Percentiles rank a stretch among this genome's conserved stretches.
Evolutionary conservation across 2,113 vertebrate genomes (phyloP).

Genomic region (Ailurus styani): DNA sequence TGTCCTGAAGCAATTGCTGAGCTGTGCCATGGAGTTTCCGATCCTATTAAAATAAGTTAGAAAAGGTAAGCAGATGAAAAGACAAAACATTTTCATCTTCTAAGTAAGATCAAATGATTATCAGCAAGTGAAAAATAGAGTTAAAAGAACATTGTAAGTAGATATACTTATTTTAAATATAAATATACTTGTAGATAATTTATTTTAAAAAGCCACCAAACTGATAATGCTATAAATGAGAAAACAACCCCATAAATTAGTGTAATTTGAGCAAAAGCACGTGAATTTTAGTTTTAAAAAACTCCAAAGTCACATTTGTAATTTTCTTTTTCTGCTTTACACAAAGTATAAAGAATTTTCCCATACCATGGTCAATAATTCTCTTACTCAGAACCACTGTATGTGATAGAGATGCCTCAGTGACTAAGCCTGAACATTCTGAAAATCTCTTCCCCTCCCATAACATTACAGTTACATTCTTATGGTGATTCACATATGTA

Average conservation of each 20-base stretch:
- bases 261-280: conserved; percentile 24
- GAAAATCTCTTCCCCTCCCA: background rate
- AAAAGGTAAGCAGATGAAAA: conserved; percentile 49
- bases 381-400: background rate
- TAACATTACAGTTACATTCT: background rate
- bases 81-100: conserved; percentile 7
- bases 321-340: conserved; percentile 15
- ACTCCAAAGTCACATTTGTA: background rate
- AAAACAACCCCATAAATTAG: background rate
- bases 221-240: background rate
- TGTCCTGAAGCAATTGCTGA: conserved; percentile 98
- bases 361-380: background rate
- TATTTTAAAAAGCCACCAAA: background rate
- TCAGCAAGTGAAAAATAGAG: background rate
- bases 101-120: conserved; percentile 5
- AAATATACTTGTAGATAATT: background rate
- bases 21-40: conserved; percentile 96
- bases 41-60: conserved; percentile 84
- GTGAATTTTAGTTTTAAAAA: background rate
- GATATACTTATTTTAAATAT: background rate
- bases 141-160: background rate
- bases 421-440: background rate
- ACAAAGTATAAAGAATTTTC: conserved; percentile 27
- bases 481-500: background rate
- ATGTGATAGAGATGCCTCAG: background rate